These are phyloP conservation scores for Pantherophis alleghaniensis DNA, from an alignment of 2,797 vertebrate genomes.

Conservation along the genomic window DNA sequence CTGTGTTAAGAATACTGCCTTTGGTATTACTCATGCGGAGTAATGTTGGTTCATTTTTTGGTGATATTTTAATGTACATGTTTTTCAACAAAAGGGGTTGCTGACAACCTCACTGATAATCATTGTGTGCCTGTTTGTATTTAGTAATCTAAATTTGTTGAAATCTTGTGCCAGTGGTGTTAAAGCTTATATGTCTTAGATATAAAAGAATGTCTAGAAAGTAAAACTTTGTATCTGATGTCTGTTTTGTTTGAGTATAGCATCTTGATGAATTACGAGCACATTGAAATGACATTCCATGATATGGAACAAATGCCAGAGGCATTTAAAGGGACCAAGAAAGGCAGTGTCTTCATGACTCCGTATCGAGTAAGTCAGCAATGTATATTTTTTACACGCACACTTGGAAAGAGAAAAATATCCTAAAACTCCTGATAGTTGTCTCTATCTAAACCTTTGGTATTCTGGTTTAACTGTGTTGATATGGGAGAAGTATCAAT, in stretches of 20 bases:
- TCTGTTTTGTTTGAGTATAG: constrained; percentile 64
- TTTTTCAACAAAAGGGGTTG: neutral
- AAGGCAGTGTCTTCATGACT: constrained; percentile 90
- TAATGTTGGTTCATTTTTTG: neutral
- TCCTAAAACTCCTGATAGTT: neutral
- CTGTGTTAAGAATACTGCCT: neutral
- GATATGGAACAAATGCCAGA: constrained; percentile 87
- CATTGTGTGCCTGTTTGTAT: neutral
- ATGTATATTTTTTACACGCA: neutral
- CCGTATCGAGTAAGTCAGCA: constrained; percentile 87
- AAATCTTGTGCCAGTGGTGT: neutral
- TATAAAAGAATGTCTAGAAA: neutral
- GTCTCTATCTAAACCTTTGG: neutral
- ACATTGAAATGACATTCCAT: constrained; percentile 88
- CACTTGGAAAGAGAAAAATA: neutral
- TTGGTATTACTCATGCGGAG: neutral
- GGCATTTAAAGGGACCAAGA: constrained; percentile 92
- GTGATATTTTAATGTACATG: neutral
- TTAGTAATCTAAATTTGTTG: neutral
- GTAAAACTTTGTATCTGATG: neutral
- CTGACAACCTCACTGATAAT: neutral
- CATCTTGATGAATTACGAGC: constrained; percentile 90
- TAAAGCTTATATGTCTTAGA: neutral
- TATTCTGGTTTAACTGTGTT: neutral
- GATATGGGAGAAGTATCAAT: neutral